A percentile compares a stretch with the other conserved stretches of the same genome.
phyloP scores from a whole-genome alignment of 2,888 invertebrate genomes.

The Leptinotarsa tumamoca region DNA sequence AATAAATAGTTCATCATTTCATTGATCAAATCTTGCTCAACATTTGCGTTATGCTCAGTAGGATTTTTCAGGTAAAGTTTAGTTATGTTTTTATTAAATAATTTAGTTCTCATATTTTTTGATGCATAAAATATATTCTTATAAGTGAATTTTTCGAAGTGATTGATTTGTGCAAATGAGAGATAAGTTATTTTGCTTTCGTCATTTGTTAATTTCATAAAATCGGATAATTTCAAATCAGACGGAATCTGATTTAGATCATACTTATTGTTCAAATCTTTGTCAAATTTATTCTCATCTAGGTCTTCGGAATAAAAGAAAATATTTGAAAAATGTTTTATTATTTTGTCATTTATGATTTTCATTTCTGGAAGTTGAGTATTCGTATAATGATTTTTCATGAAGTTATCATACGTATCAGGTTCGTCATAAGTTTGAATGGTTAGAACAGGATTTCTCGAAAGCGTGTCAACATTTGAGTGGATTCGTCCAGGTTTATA shows the following conservation, averaged over 20 bases:
- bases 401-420: neutral
- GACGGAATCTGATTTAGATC: neutral
- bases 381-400: neutral
- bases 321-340: neutral
- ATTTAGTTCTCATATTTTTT: neutral
- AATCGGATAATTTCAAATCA: neutral
- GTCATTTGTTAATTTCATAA: neutral
- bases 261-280: neutral
- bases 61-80: neutral
- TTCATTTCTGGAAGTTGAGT: neutral
- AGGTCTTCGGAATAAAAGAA: neutral
- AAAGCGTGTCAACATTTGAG: too few species aligned
- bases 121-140: neutral
- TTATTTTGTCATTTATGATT: neutral
- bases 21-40: neutral
- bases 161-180: neutral
- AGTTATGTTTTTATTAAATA: neutral
- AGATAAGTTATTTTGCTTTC: neutral
- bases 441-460: neutral
- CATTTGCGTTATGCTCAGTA: neutral
- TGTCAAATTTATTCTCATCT: neutral
- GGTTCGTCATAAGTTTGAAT: neutral
- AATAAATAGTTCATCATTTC: neutral
- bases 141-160: neutral
- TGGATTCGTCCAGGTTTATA: conserved; percentile 26